Evolutionary conservation across 2,888 invertebrate species (phyloP).

Genomic region (Drosophila mulleri): DNA sequence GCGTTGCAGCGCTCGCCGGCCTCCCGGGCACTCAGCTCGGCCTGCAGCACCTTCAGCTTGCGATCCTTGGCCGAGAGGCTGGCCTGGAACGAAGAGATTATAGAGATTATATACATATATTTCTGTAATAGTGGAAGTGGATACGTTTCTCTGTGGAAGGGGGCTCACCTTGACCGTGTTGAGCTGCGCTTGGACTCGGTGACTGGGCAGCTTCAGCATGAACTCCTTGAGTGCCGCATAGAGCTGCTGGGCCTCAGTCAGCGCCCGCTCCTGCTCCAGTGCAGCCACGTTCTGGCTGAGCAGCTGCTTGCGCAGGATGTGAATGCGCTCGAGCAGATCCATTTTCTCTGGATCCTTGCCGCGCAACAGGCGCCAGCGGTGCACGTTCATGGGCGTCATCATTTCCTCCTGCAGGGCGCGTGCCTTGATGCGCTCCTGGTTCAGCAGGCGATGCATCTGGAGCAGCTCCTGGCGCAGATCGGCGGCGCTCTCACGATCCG

Average conservation of each 20-base stretch:
- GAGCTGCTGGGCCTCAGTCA: conserved; percentile 82
- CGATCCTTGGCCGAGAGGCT: conserved; percentile 80
- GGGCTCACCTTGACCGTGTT: conserved; percentile 81
- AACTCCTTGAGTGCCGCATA: conserved; percentile 83
- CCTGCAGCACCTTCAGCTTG: conserved; percentile 82
- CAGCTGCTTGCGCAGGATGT: conserved; percentile 87
- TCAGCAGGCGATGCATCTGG: conserved; percentile 91
- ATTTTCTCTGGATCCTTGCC: conserved; percentile 94
- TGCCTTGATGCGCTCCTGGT: conserved; percentile 92
- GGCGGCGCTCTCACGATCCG: conserved; percentile 91
- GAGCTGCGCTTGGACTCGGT: conserved; percentile 83
- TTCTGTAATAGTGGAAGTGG: conserved; percentile 3
- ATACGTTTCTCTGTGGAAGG: not conserved
- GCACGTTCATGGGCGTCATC: conserved; percentile 96
- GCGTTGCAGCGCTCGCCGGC: conserved; percentile 80
- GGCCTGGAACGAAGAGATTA: conserved; percentile 59
- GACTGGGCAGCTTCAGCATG: conserved; percentile 83
- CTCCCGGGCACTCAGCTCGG: conserved; percentile 81
- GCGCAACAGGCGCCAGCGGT: conserved; percentile 94
- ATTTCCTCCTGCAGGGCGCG: conserved; percentile 95
- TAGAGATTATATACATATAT: conserved; percentile 10
- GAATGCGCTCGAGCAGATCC: conserved; percentile 92
- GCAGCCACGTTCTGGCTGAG: conserved; percentile 81
- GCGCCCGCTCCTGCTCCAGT: conserved; percentile 80
- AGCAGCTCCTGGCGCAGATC: conserved; percentile 91